Percentiles rank a stretch among this genome's conserved stretches.
These are phyloP conservation scores for Archips crataeganus DNA, from an alignment of 2,888 invertebrate genomes.

Conservation along the genomic window DNA sequence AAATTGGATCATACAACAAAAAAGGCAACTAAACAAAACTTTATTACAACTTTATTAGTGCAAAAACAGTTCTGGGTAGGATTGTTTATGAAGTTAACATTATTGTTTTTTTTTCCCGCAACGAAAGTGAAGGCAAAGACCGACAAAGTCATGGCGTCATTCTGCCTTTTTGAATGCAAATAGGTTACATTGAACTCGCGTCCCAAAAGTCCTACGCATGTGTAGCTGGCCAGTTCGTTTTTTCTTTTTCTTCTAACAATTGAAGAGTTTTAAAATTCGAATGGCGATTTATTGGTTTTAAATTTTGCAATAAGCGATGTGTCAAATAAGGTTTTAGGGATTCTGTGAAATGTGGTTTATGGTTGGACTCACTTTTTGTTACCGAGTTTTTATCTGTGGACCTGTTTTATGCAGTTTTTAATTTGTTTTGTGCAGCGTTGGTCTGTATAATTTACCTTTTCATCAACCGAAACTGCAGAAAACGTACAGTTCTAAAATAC, in stretches of 20 bases:
- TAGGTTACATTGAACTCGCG: slow-evolving; percentile 78
- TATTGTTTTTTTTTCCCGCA: slow-evolving; percentile 62
- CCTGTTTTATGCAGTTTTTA: slow-evolving; percentile 6
- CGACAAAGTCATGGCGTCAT: slow-evolving; percentile 71
- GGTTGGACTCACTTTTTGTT: slow-evolving; percentile 29
- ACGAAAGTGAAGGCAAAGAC: slow-evolving; percentile 70
- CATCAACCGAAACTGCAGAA: not conserved
- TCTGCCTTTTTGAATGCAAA: slow-evolving; percentile 79
- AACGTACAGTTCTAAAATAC: not conserved
- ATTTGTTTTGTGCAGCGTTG: slow-evolving; percentile 1
- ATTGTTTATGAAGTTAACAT: slow-evolving; percentile 60
- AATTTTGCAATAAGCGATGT: slow-evolving; percentile 47
- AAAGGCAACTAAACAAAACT: slow-evolving; percentile 56
- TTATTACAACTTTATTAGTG: slow-evolving; percentile 75
- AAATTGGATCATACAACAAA: slow-evolving; percentile 66
- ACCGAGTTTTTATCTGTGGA: slow-evolving; percentile 3
- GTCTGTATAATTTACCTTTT: not conserved
- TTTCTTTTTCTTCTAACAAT: slow-evolving; percentile 56
- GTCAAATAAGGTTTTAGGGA: slow-evolving; percentile 40
- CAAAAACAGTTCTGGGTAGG: slow-evolving; percentile 75
- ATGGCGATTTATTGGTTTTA: slow-evolving; percentile 44
- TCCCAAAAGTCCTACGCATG: slow-evolving; percentile 63
- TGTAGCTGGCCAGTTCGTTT: slow-evolving; percentile 70
- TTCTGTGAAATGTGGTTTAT: slow-evolving; percentile 42
- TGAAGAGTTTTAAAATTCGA: slow-evolving; percentile 38